Base-by-base conservation (phyloP, 2,888 invertebrate genomes). In the Sphinx pinastri region DNA sequence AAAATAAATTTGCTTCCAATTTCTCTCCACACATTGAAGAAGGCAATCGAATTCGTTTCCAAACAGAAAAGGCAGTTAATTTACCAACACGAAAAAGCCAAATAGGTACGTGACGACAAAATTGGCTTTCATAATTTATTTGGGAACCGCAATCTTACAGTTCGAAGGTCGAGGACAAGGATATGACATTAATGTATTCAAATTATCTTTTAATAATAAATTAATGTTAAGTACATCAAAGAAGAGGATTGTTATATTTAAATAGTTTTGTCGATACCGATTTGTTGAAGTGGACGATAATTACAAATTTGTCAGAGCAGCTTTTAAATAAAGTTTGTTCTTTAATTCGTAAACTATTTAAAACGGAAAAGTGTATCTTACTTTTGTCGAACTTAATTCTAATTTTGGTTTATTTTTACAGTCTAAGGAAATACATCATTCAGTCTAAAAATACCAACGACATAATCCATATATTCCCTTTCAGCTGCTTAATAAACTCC, bases 121-220 rank as follows among this genome's bases (percentile, higher is more conserved):
- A 49, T 63, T 63, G 16, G 7, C 60, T 47, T 63, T 47, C 45
- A 19, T 47, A 47, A 47, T 16, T 19, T 63, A 19, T 63, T 63
- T 63, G 47, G 16, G 16, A 11, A 11, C 16, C 19, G 16, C 38
- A 45, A 59, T 63, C 4, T 11, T 45, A 45, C n/a, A 38, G 45
- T 16, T 13, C 16, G 45, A 63, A 49, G 11, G 12, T 4, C 0
- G 47, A n/a, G n/a, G 47, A 63, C 11, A 49, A 45, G 16, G 2
- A 59, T 59, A 2, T 14, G 7, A 2, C 12, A 25, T 58, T 59
- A 38, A 45, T n/a, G 59, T 59, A 59, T 59, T 59, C 38, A 49
- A 57, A 57, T 57, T 11, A 57, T 25, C 0, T 51, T 12, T 14
- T 51, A 38, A 3, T 38, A 38, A 38, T 7, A 38, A 38, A 38